phyloP scores from a whole-genome alignment of 2,113 vertebrate genomes.

The Mastomys natalensis region DNA sequence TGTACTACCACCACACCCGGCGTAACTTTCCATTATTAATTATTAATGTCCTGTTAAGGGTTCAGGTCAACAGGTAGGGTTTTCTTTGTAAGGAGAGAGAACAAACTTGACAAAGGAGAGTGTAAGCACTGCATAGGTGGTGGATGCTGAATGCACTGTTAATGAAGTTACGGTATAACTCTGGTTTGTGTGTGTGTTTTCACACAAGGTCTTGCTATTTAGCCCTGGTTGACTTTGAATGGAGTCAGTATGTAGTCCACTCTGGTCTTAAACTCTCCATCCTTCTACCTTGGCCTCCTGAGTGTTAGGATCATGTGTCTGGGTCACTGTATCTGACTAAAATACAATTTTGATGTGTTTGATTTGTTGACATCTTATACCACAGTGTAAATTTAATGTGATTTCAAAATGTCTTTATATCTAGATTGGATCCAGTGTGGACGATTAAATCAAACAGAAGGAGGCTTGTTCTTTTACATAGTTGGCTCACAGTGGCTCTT shows the following conservation, averaged over 20 bases:
- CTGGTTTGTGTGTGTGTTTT: background rate
- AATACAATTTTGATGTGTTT: constrained; percentile 40
- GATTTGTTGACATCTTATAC: constrained; percentile 5
- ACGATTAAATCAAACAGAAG: background rate
- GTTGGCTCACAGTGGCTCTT: constrained; percentile 52
- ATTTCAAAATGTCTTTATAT: constrained; percentile 64
- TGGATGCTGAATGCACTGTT: constrained; percentile 6
- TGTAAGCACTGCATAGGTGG: background rate
- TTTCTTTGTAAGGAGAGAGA: background rate
- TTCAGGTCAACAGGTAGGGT: constrained; percentile 41
- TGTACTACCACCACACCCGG: rapidly evolving
- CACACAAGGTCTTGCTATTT: background rate
- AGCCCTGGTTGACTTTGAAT: background rate
- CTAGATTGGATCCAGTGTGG: constrained; percentile 48
- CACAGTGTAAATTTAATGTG: background rate
- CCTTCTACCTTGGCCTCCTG: background rate
- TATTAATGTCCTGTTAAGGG: constrained; percentile 2
- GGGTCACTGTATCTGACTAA: background rate
- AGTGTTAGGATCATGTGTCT: background rate
- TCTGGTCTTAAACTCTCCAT: background rate
- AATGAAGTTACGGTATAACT: background rate
- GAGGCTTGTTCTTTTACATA: background rate
- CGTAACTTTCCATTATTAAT: background rate
- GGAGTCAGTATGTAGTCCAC: background rate
- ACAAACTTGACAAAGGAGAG: background rate